Conservation (phyloP, 1,140 invertebrate species). For the Hypothenemus hampei region DNA sequence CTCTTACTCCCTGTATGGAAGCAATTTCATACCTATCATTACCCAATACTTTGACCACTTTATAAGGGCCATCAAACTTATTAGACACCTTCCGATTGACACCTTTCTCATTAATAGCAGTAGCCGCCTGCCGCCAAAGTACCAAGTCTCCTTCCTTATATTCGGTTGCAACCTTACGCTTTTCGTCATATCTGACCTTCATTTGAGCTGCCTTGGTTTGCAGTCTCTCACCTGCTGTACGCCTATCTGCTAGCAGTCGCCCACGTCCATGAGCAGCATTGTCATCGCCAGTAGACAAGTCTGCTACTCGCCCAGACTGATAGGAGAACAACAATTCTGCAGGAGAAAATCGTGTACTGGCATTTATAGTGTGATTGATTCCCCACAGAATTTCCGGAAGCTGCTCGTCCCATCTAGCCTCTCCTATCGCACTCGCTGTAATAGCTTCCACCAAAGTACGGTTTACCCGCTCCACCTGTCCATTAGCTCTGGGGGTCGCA, state of each 20-base stretch:
- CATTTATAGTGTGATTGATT: not conserved
- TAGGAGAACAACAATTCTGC: not conserved
- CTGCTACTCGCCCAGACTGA: not conserved
- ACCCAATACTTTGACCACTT: not conserved
- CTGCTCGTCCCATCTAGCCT: not conserved
- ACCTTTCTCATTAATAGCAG: not conserved
- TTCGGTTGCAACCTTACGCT: not conserved
- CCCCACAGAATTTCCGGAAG: not conserved
- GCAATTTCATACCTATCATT: not conserved
- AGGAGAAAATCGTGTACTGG: not conserved
- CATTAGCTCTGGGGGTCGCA: not conserved
- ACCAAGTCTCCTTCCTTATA: not conserved
- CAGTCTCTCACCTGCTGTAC: no score
- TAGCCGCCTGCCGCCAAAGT: no score
- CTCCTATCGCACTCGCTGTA: not conserved
- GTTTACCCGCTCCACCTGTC: not conserved
- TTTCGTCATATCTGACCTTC: not conserved
- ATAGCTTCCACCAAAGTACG: not conserved
- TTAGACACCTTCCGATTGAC: not conserved
- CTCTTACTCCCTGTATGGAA: no score
- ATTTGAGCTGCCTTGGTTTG: not conserved
- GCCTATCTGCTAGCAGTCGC: no score
- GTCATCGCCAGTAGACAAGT: no score
- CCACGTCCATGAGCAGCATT: no score
- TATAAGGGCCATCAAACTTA: not conserved